phyloP scores from a whole-genome alignment of 2,797 vertebrate genomes.

The Eupleurogrammus muticus region DNA sequence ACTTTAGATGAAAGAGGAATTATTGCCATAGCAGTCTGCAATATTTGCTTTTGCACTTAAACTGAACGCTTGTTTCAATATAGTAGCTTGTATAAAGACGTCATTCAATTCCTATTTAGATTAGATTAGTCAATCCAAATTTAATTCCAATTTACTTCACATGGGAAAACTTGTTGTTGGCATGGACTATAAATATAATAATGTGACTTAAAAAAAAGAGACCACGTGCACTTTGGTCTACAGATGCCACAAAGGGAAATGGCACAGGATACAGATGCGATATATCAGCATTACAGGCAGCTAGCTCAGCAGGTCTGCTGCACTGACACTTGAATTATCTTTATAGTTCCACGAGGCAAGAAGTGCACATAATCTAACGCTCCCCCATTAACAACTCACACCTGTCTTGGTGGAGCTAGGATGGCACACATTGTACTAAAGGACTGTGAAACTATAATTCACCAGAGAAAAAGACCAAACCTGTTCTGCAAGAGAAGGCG shows the following conservation, averaged over 20 bases:
- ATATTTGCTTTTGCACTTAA: too few species aligned
- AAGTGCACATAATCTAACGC: slow-evolving; percentile 24
- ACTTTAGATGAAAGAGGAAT: too few species aligned
- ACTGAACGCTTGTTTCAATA: too few species aligned
- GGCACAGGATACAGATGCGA: slow-evolving; percentile 3
- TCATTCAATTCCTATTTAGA: background rate
- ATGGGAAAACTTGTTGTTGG: too few species aligned
- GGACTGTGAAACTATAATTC: slow-evolving; percentile 24
- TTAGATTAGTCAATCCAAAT: background rate
- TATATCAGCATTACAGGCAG: slow-evolving; percentile 14
- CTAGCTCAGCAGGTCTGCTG: slow-evolving; percentile 30
- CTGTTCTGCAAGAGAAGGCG: slow-evolving; percentile 94
- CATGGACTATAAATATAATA: background rate
- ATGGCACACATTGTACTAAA: background rate
- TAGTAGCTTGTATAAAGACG: too few species aligned
- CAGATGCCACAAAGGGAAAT: slow-evolving; percentile 5
- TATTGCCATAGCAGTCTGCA: background rate
- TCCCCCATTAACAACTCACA: slow-evolving; percentile 20
- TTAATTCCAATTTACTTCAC: too few species aligned
- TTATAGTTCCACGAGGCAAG: slow-evolving; percentile 22
- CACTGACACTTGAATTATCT: slow-evolving; percentile 32
- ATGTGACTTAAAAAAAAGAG: background rate
- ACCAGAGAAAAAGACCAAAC: slow-evolving; percentile 68
- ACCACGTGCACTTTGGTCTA: background rate
- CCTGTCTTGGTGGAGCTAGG: slow-evolving; percentile 6